Base-by-base conservation (phyloP, 2,888 invertebrate species). In the Nasonia oneida region DNA sequence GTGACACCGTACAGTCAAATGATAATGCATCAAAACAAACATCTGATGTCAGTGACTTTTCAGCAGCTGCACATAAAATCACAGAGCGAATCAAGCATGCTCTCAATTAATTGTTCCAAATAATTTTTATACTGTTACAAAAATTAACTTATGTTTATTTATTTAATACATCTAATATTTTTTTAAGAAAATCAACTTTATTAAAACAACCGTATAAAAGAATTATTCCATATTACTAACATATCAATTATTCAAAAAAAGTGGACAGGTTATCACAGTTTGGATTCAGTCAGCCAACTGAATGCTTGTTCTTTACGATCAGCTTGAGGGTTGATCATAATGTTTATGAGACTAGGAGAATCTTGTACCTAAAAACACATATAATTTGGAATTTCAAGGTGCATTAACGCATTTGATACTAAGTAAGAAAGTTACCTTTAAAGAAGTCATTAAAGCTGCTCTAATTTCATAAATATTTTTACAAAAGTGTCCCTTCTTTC, bases 221-320 rank as follows among this genome's bases (percentile, higher is more conserved):
- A 67, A 33, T 5, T 18, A 47, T 57, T 61, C 71, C 67, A 73
- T 50, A 37, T 61, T 61, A 82, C 47, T 12, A 50, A 42, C 6
- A 29, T 33, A 37, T 50, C 50, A n/a, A 75, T 85, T 29, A 61
- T 8, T 74, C 74, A 70, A 82, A 82, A 33, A 53, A 70, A 37
- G 53, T 71, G 53, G 57, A 14, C 23, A 75, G 18, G 53, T 47
- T 84, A 90, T 95, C 95, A 98, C 90, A 98, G 94, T 93, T 98
- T 98, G 8, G 98, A 98, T 94, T 98, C 97, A 0, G 98, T 98
- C 6, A 98, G 94, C 98, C 98, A 98, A 92, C 95, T 96, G 93
- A 98, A 98, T 29, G 96, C 95, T 94, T 99, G 99, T 64, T 97
- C 96, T 93, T 98, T 99, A 88, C 99, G 95, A 92, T 97, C 97